Evolutionary conservation across 2,797 vertebrate genomes (phyloP).

Genomic region (Leuciscus waleckii): DNA sequence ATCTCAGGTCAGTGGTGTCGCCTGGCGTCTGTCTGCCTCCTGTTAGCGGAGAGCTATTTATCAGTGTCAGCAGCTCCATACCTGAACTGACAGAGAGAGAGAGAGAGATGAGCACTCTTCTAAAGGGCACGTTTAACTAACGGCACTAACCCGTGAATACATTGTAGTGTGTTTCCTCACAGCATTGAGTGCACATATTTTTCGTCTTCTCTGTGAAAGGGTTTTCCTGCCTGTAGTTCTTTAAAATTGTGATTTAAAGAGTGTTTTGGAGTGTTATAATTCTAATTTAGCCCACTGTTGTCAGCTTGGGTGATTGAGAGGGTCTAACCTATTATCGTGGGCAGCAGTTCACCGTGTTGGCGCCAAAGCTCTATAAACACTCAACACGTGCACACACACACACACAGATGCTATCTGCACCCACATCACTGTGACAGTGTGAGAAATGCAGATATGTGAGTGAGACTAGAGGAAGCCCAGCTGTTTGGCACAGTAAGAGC

Average conservation of each 20-base stretch:
- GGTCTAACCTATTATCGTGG: slow-evolving; percentile 37
- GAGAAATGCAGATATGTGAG: slow-evolving; percentile 48
- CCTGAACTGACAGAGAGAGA: slow-evolving; percentile 14
- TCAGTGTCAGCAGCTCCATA: slow-evolving; percentile 33
- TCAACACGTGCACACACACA: slow-evolving; percentile 35
- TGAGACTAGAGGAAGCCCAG: slow-evolving; percentile 42
- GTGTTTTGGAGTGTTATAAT: slow-evolving; percentile 13
- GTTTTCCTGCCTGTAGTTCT: not conserved
- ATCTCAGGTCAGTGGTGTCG: slow-evolving; percentile 33
- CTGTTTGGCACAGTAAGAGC: slow-evolving; percentile 27
- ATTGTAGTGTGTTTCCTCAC: not conserved
- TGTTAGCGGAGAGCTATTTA: slow-evolving; percentile 23
- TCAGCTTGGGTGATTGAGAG: slow-evolving; percentile 36
- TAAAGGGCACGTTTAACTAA: not conserved
- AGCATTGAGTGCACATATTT: not conserved
- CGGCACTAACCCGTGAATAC: not conserved
- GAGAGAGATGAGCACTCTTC: not conserved
- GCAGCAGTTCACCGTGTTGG: slow-evolving; percentile 38
- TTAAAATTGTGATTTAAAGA: slow-evolving; percentile 32
- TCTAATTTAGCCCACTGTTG: slow-evolving; percentile 17
- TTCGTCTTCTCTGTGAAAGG: not conserved
- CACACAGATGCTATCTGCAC: slow-evolving; percentile 34
- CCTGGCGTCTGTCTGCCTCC: slow-evolving; percentile 41
- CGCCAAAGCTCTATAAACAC: slow-evolving; percentile 47
- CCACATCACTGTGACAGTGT: slow-evolving; percentile 44